Base-by-base conservation (phyloP, 2,113 vertebrate genomes). In the Lagopus muta region DNA sequence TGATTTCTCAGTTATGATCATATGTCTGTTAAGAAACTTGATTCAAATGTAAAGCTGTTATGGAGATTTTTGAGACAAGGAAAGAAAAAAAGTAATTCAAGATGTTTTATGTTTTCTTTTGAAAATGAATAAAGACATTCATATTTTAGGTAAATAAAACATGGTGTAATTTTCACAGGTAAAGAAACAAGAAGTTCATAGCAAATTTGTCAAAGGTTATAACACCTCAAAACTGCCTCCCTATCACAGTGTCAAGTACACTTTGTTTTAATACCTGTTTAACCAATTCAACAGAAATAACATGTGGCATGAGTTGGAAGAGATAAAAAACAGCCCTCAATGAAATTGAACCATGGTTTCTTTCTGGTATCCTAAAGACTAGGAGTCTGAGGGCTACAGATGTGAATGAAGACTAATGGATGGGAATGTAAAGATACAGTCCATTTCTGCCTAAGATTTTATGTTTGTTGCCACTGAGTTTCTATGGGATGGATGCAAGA, bases 21-120 rank as follows among this genome's bases (percentile, higher is more conserved):
- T 96, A 97, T 96, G 95, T 95, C 81, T 97, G 27, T 87, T 96
- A 97, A 94, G 92, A 97, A 93, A 93, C 90, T 74, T 93, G 50
- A 92, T 92, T 96, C 65, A 95, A 96, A 95, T 89, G 40, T 6
- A 48, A 87, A 96, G 89, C 12, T 82, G 78, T 90, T 92, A 57
- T 27, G 57, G 52, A 74, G n/a, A 86, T 82, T 96, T 93, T 93
- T 86, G 64, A 93, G 72, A 85, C 57, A 94, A 94, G 74, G 80
- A 91, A 96, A 94, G 73, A 84, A 72, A 91, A 85, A 86, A 90
- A 4, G 69, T 12, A 77, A 61, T 13, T 28, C 55, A 94, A 93
- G 21, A 28, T 62, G 22, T 47, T 87, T 96, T 34, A 38, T 86
- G n/a, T 78, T 93, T 77, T 36, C 21, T 84, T 22, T 67, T 94